Conservation (phyloP, 2,888 invertebrate genomes). For the Sinhomidia bicolor region DNA sequence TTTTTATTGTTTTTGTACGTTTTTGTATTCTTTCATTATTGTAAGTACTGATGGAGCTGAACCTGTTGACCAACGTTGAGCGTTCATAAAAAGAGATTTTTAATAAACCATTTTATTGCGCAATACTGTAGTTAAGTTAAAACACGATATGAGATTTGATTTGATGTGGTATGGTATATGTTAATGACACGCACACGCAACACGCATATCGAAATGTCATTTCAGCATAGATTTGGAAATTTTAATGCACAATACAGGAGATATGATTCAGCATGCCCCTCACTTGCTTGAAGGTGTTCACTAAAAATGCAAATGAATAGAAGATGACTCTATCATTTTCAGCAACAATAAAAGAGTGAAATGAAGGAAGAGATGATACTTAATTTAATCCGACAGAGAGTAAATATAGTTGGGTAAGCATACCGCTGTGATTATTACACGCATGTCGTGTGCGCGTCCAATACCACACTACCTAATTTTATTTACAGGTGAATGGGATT, state of each 20-base stretch:
- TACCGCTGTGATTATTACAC: neutral
- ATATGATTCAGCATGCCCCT: neutral
- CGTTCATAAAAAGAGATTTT: conserved; percentile 19
- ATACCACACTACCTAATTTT: neutral
- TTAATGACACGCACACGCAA: neutral
- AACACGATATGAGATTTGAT: conserved; percentile 41
- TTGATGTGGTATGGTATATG: too few species aligned
- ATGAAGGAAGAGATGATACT: conserved; percentile 32
- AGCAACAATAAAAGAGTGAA: neutral
- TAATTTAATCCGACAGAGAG: neutral
- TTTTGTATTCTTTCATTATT: neutral
- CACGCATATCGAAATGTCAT: conserved; percentile 61
- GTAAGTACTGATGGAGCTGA: neutral
- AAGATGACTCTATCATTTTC: conserved; percentile 8
- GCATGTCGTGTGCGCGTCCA: neutral
- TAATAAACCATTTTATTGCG: conserved; percentile 50
- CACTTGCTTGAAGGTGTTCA: neutral
- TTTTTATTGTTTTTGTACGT: neutral
- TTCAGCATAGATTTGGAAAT: conserved; percentile 41
- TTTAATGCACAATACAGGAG: conserved; percentile 22
- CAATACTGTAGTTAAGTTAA: conserved; percentile 35
- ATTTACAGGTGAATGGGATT: conserved; percentile 8
- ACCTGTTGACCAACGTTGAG: conserved; percentile 7
- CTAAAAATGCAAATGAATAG: conserved; percentile 19
- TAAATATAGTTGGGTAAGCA: neutral